Evolutionary conservation across 2,888 invertebrate genomes (phyloP).

Genomic region (Campopleginae sp.): DNA sequence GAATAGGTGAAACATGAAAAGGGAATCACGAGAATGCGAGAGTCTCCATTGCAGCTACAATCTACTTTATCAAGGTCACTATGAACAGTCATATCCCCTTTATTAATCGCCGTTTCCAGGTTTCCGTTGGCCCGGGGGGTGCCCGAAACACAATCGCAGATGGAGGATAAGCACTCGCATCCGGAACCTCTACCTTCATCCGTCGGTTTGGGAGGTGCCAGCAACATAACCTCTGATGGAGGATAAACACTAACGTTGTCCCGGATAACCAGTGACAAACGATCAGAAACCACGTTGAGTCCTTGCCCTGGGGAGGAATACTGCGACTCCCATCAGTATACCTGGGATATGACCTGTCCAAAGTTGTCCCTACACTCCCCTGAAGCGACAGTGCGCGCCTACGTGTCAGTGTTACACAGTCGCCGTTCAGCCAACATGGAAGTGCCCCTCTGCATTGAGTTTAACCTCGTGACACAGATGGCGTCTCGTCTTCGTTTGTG

Average conservation of each 20-base stretch:
- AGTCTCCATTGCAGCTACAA: background rate
- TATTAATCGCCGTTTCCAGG: background rate
- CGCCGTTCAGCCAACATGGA: constrained; percentile 30
- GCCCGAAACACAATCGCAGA: background rate
- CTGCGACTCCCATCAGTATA: background rate
- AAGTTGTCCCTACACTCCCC: constrained; percentile 34
- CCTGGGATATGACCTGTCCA: background rate
- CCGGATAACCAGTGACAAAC: background rate
- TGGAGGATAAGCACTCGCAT: background rate
- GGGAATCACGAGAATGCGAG: constrained; percentile 8
- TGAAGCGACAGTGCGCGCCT: constrained; percentile 28
- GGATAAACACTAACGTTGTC: background rate
- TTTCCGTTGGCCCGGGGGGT: background rate
- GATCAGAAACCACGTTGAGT: background rate
- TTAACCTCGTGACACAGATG: background rate
- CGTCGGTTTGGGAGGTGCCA: too few relatives aligned
- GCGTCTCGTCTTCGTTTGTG: constrained; percentile 46
- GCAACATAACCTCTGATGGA: too few relatives aligned
- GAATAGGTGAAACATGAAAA: constrained; percentile 33
- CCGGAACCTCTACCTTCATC: background rate
- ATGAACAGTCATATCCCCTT: constrained; percentile 16
- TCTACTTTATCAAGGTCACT: constrained; percentile 16
- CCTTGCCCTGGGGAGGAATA: background rate
- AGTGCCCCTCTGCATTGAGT: constrained; percentile 24
- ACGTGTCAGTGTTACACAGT: constrained; percentile 10